phyloP scores from a whole-genome alignment of 2,113 vertebrate species.

The Motacilla alba region DNA sequence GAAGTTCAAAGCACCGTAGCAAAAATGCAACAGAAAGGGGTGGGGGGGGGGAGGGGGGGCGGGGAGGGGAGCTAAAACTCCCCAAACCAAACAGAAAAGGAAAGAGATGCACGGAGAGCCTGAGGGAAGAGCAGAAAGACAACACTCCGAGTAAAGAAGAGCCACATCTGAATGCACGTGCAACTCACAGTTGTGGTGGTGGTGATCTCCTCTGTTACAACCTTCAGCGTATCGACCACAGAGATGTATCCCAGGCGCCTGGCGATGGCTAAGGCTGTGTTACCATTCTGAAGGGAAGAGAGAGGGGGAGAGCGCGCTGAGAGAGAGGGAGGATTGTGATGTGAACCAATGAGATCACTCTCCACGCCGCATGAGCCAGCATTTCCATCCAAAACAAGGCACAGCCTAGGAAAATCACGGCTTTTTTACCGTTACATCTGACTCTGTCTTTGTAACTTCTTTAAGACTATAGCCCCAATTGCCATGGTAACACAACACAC shows the following conservation, averaged over 20 bases:
- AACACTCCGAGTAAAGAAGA: background rate
- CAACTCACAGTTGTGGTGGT: slow-evolving; percentile 91
- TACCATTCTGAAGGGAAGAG: slow-evolving; percentile 86
- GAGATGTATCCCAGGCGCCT: slow-evolving; percentile 96
- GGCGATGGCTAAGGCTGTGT: slow-evolving; percentile 96
- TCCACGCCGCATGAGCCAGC: slow-evolving; percentile 71
- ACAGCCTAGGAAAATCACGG: slow-evolving; percentile 70
- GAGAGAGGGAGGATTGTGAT: slow-evolving; percentile 61
- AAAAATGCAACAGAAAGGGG: background rate
- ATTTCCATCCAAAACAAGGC: slow-evolving; percentile 80
- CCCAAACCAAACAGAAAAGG: background rate
- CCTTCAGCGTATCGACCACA: slow-evolving; percentile 96
- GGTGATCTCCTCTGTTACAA: slow-evolving; percentile 93
- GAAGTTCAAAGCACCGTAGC: background rate
- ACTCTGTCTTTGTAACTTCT: slow-evolving; percentile 75
- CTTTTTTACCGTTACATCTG: slow-evolving; percentile 67
- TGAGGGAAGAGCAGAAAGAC: background rate
- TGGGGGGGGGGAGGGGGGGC: no score
- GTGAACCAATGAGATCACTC: slow-evolving; percentile 74
- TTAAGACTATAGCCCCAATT: slow-evolving; percentile 64
- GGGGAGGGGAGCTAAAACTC: background rate
- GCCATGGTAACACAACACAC: slow-evolving; percentile 81
- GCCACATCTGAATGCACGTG: background rate
- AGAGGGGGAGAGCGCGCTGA: background rate
- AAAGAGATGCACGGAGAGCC: background rate